Base-by-base conservation (phyloP, 2,888 invertebrate genomes). In the Synanthedon vespiformis region DNA sequence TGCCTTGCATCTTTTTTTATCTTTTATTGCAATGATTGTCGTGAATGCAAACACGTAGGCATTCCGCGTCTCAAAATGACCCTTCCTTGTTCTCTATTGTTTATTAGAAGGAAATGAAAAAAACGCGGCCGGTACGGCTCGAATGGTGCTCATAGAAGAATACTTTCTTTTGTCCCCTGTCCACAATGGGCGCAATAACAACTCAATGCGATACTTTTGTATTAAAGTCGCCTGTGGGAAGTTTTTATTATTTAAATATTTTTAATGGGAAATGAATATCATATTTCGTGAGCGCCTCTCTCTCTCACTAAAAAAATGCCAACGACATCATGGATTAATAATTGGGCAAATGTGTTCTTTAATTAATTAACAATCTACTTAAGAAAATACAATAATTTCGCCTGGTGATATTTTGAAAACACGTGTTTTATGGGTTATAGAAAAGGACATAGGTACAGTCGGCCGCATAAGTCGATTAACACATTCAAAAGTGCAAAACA, bases 51-150 rank as follows among this genome's bases (percentile, higher is more conserved):
- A 44, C 44, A 13, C 44, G 44, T 34, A 34, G 34, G 34, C 10
- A 34, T 34, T 44, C 44, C 48, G 16, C 48, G 13, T 16, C 48
- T 18, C 22, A 16, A 48, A 18, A 50, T 50, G 50, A 50, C 50
- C 50, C 50, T 50, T 52, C 52, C 52, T 12, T 40, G 40, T 47
- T 47, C 44, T 48, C 53, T 50, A 52, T 52, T 53, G 53, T 53
- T 50, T 50, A 50, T 22, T 22, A 51, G 34, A n/a, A 53, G 53
- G 53, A 53, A 53, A 53, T 10, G 53, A 50, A 53, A 53, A 53
- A 53, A 53, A 48, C 40, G 14, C 44, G 13, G 12, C 44, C 12
- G 13, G 22, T n/a, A 44, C 48, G 27, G 12, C 34, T 50, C 50
- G 13, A 50, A 13, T n/a, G n/a, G n/a, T n/a, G 11, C 44, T 51